Base-by-base conservation (phyloP, 2,888 invertebrate species). In the Caenorhabditis virilis region DNA sequence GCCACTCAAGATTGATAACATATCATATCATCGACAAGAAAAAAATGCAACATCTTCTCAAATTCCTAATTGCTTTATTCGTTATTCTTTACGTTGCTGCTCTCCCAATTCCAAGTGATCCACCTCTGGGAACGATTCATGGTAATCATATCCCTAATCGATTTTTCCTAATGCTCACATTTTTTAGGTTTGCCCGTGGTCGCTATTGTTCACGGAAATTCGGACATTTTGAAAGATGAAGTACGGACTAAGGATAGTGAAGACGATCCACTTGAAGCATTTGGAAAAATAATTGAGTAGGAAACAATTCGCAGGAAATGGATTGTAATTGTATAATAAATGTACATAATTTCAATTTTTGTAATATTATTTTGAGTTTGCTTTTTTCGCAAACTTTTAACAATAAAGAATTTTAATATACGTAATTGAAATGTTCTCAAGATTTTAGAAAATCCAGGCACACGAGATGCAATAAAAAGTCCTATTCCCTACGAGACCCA, bases 111-210 rank as follows among this genome's bases (percentile, higher is more conserved):
- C 18, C 41, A 7, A 22, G 5, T 15, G 11, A 23, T 22, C 4
- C 41, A 22, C 11, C 23, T 20, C 41, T 41, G 3, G 41, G 41
- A 6, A 41, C 6, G 6, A 41, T 41, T 20, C 41, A 41, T 41
- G 41, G 41, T 41, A 20, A n/a, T n/a, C n/a, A n/a, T n/a, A n/a
- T n/a, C n/a, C n/a, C n/a, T n/a, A n/a, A n/a, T n/a, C n/a, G n/a
- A n/a, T n/a, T n/a, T n/a, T n/a, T n/a, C n/a, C 30, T 30, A 9
- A 9, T 30, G 6, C 30, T 30, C 42, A 13, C 6, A 30, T 9
- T 42, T 45, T 66, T 36, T 27, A 70, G 69, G 69, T 26, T 61
- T 62, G 42, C 66, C 69, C 11, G 69, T 70, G 25, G 52, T 70
- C 41, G 66, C 69, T 2, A 59, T 70, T 23, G 42, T 66, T 39